A percentile compares a stretch with the other conserved stretches of the same genome.
phyloP scores from a whole-genome alignment of 1,140 invertebrate genomes.

The Chironomus tepperi region DNA sequence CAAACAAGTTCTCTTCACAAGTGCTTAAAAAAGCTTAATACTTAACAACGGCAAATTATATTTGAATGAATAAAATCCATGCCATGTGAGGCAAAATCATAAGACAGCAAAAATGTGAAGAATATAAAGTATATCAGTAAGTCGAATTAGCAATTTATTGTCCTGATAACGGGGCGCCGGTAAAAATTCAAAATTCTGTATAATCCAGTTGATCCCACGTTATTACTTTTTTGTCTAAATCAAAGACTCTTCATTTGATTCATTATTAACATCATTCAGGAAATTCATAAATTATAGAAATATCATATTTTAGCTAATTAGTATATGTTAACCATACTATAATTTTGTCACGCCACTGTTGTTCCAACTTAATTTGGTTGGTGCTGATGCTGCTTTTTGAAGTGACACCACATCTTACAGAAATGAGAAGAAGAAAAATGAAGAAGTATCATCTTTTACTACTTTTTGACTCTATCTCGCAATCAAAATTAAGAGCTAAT shows the following conservation, averaged over 20 bases:
- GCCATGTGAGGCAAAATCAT: no score
- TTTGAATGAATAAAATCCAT: no score
- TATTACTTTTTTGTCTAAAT: not conserved
- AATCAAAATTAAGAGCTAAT: constrained; percentile 8
- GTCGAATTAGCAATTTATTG: not conserved
- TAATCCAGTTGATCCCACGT: not conserved
- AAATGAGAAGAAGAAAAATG: no score
- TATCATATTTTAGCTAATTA: not conserved
- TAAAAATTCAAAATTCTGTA: no score
- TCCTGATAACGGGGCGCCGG: not conserved
- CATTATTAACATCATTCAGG: not conserved
- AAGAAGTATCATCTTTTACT: not conserved
- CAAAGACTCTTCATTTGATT: not conserved
- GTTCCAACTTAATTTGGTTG: no score
- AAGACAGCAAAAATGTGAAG: not conserved
- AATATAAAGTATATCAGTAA: constrained; percentile 1
- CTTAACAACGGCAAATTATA: not conserved
- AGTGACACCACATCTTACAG: no score
- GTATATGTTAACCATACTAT: not conserved
- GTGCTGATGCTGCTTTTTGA: no score
- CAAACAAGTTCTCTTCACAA: constrained; percentile 1
- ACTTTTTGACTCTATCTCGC: not conserved
- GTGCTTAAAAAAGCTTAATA: not conserved
- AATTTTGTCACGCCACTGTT: not conserved
- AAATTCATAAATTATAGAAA: not conserved